A percentile compares a stretch with the other conserved stretches of the same genome.
Evolutionary conservation across 1,140 invertebrate genomes (phyloP).

Genomic region (Diorhabda elongata): DNA sequence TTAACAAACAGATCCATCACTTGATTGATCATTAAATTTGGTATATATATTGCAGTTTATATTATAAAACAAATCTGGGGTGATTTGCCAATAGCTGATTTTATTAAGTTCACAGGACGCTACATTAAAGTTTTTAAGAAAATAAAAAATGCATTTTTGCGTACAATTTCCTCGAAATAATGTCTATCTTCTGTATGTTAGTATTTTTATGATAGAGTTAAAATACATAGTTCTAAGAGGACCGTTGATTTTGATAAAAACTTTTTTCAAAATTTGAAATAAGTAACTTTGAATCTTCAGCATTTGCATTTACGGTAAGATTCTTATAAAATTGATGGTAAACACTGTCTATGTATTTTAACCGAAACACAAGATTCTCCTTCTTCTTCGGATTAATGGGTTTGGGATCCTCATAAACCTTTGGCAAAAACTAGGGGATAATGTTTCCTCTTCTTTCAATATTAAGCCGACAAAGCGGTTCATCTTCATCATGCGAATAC

Average conservation of each 20-base stretch:
- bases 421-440: not conserved
- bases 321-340: not conserved
- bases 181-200: not conserved
- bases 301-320: slow-evolving; percentile 5
- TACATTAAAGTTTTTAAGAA: not conserved
- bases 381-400: not conserved
- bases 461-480: slow-evolving; percentile 4
- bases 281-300: slow-evolving; percentile 3
- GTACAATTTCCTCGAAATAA: not conserved
- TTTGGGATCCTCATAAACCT: not conserved
- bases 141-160: not conserved
- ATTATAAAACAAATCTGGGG: not conserved
- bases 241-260: not conserved
- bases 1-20: too few relatives aligned
- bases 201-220: not conserved
- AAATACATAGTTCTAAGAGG: not conserved
- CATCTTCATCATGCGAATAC: slow-evolving; percentile 8
- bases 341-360: slow-evolving; percentile 5
- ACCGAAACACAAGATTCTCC: not conserved
- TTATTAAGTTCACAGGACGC: not conserved
- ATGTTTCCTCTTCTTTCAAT: slow-evolving; percentile 10
- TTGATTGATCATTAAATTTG: too few relatives aligned
- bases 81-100: not conserved
- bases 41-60: too few relatives aligned
- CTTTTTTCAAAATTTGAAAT: not conserved